Evolutionary conservation across 2,888 invertebrate genomes (phyloP).

Genomic region (Cosmia pyralina): DNA sequence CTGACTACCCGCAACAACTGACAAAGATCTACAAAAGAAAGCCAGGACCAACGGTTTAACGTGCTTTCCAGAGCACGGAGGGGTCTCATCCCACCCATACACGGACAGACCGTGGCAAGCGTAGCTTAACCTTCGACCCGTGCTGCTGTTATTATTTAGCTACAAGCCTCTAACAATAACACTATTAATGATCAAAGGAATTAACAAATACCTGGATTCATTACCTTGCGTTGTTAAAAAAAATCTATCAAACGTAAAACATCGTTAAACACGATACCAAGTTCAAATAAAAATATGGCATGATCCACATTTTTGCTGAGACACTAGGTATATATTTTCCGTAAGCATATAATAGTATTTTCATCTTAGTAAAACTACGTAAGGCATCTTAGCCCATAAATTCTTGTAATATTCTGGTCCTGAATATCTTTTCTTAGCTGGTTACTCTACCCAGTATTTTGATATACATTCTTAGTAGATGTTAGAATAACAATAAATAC

Average conservation of each 20-base stretch:
- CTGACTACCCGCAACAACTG: too few species aligned
- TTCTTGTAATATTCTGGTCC: conserved; percentile 40
- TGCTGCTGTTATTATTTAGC: too few species aligned
- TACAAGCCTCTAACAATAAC: too few species aligned
- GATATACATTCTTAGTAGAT: conserved; percentile 34
- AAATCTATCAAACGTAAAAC: not conserved
- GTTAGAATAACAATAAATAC: conserved; percentile 33
- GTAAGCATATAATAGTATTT: conserved; percentile 12
- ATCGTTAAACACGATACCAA: not conserved
- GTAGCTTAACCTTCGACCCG: too few species aligned
- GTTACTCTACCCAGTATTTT: conserved; percentile 31
- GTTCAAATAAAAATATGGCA: not conserved
- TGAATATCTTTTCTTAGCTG: conserved; percentile 16
- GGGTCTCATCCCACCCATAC: too few species aligned
- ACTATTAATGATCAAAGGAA: too few species aligned
- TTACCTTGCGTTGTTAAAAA: too few species aligned
- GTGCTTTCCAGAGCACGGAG: too few species aligned
- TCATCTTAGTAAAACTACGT: conserved; percentile 32
- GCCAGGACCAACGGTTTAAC: too few species aligned
- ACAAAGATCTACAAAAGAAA: too few species aligned
- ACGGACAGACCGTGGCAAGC: too few species aligned
- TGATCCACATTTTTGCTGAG: conserved; percentile 2
- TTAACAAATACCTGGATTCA: too few species aligned
- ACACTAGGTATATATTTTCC: not conserved
- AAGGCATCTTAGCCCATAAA: conserved; percentile 32